Evolutionary conservation across 2,797 vertebrate species (phyloP), one percentile per base, ranked within the genome.

Genomic region (Avahi laniger): DNA sequence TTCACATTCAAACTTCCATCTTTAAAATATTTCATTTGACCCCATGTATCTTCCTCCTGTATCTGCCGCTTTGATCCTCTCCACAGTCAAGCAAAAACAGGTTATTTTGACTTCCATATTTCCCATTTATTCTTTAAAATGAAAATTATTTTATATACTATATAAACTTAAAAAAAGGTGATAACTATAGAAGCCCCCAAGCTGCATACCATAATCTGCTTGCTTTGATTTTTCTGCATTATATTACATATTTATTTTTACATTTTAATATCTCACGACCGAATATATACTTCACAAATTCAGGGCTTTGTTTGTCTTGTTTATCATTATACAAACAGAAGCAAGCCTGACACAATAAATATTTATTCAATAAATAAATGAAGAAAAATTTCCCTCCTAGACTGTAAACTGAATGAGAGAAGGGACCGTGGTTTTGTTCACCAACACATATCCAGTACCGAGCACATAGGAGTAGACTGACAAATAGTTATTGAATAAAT

Each of bases 11-110:
- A 54, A 91, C 22, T 83, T 91, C 50, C 43, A 70, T 84, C 43
- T 70, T 91, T 93, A 85, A 88, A 83, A 72, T 91, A 48, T 67
- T 93, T 92, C 65, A 17, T 22, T 35, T 85, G 22, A 76, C 33
- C 41, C 35, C 30, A 24, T 61, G 35, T 92, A n/a, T 65, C 54
- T 33, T 50, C 12, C 22, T 65, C 8, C 3, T 87, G 0, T 38
- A 78, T 72, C 22, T 85, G 12, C 81, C 43, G 72, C 24, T 81
- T 81, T 65, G 20, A n/a, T 93, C 4, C 20, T 70, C 14, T 88
- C 59, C 46, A 38, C 2, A 59, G 11, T 81, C 38, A 79, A 95
- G 38, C 2, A 46, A 43, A 83, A 14, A 87, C 35, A 84, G 80
- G 46, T 78, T 75, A 30, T 41, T 81, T 65, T n/a, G 7, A 89